Evolutionary conservation across 2,888 invertebrate species (phyloP).

Genomic region (Microctonus brassicae): DNA sequence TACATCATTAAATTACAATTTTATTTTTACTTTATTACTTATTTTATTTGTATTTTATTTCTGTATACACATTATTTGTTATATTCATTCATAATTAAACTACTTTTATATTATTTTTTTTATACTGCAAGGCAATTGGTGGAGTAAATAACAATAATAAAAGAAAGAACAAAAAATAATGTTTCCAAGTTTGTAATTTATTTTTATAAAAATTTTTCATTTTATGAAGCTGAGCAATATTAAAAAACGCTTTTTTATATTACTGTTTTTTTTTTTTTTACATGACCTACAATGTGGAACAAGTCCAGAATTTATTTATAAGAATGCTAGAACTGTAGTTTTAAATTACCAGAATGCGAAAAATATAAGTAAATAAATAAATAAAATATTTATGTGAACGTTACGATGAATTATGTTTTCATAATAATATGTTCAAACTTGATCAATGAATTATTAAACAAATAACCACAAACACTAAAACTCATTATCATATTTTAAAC

Average conservation of each 20-base stretch:
- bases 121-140: neutral
- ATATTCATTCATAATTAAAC: neutral
- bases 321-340: too few relatives aligned
- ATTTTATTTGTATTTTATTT: neutral
- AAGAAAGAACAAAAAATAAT: too few relatives aligned
- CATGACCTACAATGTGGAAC: too few relatives aligned
- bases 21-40: neutral
- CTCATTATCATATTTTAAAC: neutral
- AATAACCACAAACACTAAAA: neutral
- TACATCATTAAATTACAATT: neutral
- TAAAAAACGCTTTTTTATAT: too few relatives aligned
- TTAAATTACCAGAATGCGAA: too few relatives aligned
- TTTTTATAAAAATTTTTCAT: neutral
- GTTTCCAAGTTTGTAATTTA: too few relatives aligned
- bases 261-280: too few relatives aligned
- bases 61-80: neutral
- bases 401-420: neutral
- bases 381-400: conserved; percentile 15
- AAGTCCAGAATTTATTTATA: too few relatives aligned
- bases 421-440: neutral
- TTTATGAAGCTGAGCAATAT: too few relatives aligned
- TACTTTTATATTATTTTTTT: neutral
- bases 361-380: neutral
- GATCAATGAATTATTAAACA: conserved; percentile 10
- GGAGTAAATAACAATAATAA: neutral